Percentiles rank a stretch among this genome's conserved stretches.
phyloP scores from a whole-genome alignment of 35 echinoderm and acorn worm species.

The Lytechinus variegatus region DNA sequence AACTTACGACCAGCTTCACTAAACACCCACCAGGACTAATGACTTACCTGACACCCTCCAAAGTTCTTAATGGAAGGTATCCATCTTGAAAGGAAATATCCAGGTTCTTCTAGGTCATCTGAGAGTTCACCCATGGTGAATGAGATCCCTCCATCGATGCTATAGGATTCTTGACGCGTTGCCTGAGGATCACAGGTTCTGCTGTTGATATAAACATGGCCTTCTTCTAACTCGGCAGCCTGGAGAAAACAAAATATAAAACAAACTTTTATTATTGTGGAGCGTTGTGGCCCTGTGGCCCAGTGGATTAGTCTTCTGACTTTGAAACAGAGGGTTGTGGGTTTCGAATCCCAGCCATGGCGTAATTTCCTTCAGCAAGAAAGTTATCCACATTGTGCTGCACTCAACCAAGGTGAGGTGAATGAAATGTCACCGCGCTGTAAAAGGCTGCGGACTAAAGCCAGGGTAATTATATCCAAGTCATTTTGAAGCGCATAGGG shows the following conservation, averaged over 20 bases:
- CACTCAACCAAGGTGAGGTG: too few relatives aligned
- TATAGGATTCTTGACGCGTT: constrained; percentile 67
- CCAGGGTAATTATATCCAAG: too few relatives aligned
- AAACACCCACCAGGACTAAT: background rate
- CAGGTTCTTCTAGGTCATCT: constrained; percentile 69
- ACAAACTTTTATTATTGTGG: background rate
- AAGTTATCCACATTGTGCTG: too few relatives aligned
- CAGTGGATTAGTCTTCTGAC: too few relatives aligned
- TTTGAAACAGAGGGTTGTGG: too few relatives aligned
- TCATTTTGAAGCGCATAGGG: too few relatives aligned
- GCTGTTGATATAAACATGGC: constrained; percentile 71
- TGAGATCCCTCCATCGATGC: constrained; percentile 60
- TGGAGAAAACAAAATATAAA: background rate
- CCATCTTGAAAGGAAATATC: constrained; percentile 62
- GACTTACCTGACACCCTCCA: constrained; percentile 76
- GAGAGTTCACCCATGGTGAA: constrained; percentile 64
- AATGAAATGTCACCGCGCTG: too few relatives aligned
- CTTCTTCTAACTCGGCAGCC: constrained; percentile 79
- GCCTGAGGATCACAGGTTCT: constrained; percentile 54
- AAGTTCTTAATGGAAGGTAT: constrained; percentile 69
- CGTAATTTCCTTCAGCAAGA: too few relatives aligned
- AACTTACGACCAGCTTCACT: too few relatives aligned
- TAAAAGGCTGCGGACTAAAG: too few relatives aligned
- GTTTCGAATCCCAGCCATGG: too few relatives aligned
- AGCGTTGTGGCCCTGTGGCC: too few relatives aligned